Conservation (phyloP, 2,888 invertebrate species). For the Polia nebulosa region DNA sequence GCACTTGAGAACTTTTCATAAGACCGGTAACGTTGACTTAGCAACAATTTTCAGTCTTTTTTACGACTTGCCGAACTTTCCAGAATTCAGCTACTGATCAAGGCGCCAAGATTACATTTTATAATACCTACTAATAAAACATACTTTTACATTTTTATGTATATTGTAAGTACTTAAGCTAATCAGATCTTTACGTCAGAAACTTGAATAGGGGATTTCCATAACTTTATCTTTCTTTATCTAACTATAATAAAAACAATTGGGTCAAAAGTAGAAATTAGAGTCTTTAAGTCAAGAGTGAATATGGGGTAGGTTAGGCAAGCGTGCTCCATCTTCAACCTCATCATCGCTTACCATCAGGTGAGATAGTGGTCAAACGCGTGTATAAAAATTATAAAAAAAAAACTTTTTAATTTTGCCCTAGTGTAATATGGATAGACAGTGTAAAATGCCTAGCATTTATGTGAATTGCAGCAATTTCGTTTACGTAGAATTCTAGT, state of each 20-base stretch:
- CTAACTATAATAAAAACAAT: conserved; percentile 15
- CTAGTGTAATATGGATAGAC: not conserved
- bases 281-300: too few relatives aligned
- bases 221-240: conserved; percentile 21
- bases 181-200: conserved; percentile 6
- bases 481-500: conserved; percentile 26
- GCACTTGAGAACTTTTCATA: not conserved
- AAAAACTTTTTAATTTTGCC: not conserved
- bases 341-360: too few relatives aligned
- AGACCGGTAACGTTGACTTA: not conserved
- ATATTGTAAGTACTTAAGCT: conserved; percentile 16
- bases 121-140: conserved; percentile 23
- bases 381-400: not conserved
- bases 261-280: not conserved
- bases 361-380: too few relatives aligned
- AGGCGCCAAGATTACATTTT: conserved; percentile 29
- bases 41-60: not conserved
- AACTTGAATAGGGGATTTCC: conserved; percentile 5
- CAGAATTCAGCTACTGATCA: conserved; percentile 19
- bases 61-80: conserved; percentile 4
- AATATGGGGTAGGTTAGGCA: too few relatives aligned
- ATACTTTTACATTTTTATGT: conserved; percentile 34
- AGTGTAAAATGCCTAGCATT: conserved; percentile 27
- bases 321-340: too few relatives aligned
- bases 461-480: conserved; percentile 48